Conservation (phyloP, 2,797 vertebrate species). For the Chelidonichthys spinosus region DNA sequence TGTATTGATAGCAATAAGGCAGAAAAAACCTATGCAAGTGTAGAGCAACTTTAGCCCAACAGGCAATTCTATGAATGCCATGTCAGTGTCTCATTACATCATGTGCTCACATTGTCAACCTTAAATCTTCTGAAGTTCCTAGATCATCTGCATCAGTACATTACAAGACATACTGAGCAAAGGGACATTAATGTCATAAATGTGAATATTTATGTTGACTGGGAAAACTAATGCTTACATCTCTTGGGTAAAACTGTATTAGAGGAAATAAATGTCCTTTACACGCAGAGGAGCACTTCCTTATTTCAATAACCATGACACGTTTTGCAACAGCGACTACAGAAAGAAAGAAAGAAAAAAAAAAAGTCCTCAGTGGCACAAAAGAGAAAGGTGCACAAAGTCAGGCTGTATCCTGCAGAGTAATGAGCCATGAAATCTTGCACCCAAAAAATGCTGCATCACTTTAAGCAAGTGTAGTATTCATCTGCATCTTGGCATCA, state of each 20-base stretch:
- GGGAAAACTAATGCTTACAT: slow-evolving; percentile 27
- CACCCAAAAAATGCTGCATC: slow-evolving; percentile 47
- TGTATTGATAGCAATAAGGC: slow-evolving; percentile 33
- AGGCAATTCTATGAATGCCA: slow-evolving; percentile 13
- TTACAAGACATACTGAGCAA: slow-evolving; percentile 5
- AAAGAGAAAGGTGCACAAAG: slow-evolving; percentile 40
- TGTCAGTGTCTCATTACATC: slow-evolving; percentile 44
- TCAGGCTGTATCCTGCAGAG: slow-evolving; percentile 35
- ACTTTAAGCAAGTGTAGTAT: slow-evolving; percentile 16
- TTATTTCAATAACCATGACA: slow-evolving; percentile 42
- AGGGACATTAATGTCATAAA: slow-evolving; percentile 20
- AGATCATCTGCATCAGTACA: not conserved
- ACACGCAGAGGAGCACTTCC: slow-evolving; percentile 33
- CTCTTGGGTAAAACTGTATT: slow-evolving; percentile 28
- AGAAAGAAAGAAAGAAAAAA: slow-evolving; percentile 1
- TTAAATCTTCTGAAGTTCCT: slow-evolving; percentile 10
- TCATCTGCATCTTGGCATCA: slow-evolving; percentile 29
- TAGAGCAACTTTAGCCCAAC: slow-evolving; percentile 23
- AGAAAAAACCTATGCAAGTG: slow-evolving; percentile 30
- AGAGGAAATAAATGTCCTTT: slow-evolving; percentile 49
- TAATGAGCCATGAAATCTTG: slow-evolving; percentile 44
- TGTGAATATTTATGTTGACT: slow-evolving; percentile 13
- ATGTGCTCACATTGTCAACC: not conserved
- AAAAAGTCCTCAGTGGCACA: slow-evolving; percentile 39
- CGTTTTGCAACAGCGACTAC: slow-evolving; percentile 34